phyloP scores from a whole-genome alignment of 2,888 invertebrate species.

The Platycheirus albimanus region DNA sequence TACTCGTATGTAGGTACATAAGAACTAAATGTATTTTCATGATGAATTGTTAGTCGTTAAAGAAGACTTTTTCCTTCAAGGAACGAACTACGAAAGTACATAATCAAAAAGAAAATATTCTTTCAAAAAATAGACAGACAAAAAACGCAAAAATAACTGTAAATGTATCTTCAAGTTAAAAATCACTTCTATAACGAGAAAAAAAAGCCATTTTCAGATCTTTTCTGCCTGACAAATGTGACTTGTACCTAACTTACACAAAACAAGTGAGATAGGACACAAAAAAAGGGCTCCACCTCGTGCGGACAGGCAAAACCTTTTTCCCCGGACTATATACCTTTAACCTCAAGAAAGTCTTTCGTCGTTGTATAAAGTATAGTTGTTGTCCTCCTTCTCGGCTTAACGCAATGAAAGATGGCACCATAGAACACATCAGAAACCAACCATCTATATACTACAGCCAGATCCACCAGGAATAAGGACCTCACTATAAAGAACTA shows the following conservation, averaged over 20 bases:
- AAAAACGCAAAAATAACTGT: not conserved
- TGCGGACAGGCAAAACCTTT: conserved; percentile 28
- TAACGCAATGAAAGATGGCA: conserved; percentile 67
- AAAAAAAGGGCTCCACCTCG: conserved; percentile 26
- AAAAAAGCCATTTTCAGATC: conserved; percentile 47
- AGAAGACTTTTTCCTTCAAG: conserved; percentile 1
- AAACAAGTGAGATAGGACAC: conserved; percentile 16
- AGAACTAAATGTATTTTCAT: too few relatives aligned
- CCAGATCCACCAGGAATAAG: conserved; percentile 17
- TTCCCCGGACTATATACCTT: conserved; percentile 19
- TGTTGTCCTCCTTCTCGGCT: conserved; percentile 34
- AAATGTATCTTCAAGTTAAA: conserved; percentile 39
- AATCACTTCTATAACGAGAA: conserved; percentile 49
- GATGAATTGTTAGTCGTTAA: not conserved
- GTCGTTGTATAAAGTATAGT: not conserved
- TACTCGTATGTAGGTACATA: too few relatives aligned
- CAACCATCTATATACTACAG: conserved; percentile 10
- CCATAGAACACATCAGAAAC: conserved; percentile 24
- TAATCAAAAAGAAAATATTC: conserved; percentile 8
- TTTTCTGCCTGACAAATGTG: conserved; percentile 69
- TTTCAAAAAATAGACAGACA: not conserved
- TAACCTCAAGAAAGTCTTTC: conserved; percentile 42
- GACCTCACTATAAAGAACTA: conserved; percentile 28
- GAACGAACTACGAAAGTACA: not conserved
- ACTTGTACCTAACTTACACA: conserved; percentile 59